Conservation (phyloP, 2,113 vertebrate species). For the Lepus europaeus region DNA sequence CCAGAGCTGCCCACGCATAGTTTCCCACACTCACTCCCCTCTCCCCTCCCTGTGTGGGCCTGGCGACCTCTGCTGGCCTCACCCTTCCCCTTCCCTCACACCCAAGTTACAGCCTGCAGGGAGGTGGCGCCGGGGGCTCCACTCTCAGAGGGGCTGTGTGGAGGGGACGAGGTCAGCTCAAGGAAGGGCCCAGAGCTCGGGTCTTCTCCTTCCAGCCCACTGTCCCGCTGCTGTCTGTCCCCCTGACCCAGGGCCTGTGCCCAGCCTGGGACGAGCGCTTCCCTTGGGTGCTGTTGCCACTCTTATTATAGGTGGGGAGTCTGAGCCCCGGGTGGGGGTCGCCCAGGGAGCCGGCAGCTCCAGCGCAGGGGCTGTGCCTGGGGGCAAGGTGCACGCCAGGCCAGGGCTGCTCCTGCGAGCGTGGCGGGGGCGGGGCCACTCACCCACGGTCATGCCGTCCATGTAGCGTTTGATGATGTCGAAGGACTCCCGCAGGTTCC, state of each 20-base stretch:
- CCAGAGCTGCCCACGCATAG: not conserved
- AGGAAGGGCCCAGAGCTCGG: not conserved
- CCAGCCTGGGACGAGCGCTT: rapidly evolving
- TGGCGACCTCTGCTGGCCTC: not conserved
- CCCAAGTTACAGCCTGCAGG: not conserved
- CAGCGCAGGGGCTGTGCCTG: too few relatives aligned
- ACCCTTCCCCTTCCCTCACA: too few relatives aligned
- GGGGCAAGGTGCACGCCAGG: too few relatives aligned
- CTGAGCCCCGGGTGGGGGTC: not conserved
- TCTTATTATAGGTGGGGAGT: not conserved
- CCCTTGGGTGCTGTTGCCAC: rapidly evolving
- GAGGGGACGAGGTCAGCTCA: not conserved
- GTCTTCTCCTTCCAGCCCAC: not conserved
- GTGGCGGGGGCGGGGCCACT: slow-evolving; percentile 81
- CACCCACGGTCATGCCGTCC: slow-evolving; percentile 95
- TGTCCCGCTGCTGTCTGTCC: too few relatives aligned
- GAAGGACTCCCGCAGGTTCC: slow-evolving; percentile 95
- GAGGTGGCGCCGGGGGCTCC: not conserved
- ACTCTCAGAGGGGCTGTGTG: not conserved
- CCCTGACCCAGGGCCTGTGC: rapidly evolving
- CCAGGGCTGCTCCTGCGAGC: too few relatives aligned
- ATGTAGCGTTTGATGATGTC: slow-evolving; percentile 96
- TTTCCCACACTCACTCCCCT: rapidly evolving
- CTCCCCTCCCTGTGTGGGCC: rapidly evolving
- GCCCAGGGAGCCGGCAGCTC: too few relatives aligned